Base-by-base conservation (phyloP, 92 coral and sea anemone species). In the Siderastrea siderea region DNA sequence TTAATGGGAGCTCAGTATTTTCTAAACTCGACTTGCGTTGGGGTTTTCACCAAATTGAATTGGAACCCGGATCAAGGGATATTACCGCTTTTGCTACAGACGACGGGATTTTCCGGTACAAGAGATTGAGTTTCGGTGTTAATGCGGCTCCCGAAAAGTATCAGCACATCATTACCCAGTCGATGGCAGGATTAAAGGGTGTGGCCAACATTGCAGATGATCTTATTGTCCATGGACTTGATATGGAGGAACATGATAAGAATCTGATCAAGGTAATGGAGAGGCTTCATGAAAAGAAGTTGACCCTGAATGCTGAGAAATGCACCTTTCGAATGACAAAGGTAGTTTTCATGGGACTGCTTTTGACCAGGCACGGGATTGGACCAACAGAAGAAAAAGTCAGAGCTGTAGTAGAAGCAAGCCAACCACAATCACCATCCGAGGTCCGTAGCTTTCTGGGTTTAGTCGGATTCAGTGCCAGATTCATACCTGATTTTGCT, bases 61-160 rank as follows among this genome's bases (percentile, higher is more conserved):
- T 65, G 75, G 77, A 75, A 6, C 44, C 65, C 3, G 69, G 74
- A 4, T 26, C 38, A 26, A 73, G 91, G 57, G 91, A 82, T 76
- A 89, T 84, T 38, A 89, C 81, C 12, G 79, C 92, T 13, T 89
- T 84, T 17, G 88, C 92, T 49, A 82, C 88, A 47, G 77, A 89
- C 44, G 88, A 89, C n/a, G 89, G 88, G 2, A 44, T 89, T 4
- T 89, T 89, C 57, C 77, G 88, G 12, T 88, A 82, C 68, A 74
- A 82, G 53, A 47, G 89, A 2, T 63, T 79, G 44, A 78, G 65
- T 16, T 89, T 84, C 63, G 86, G 93, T 55, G 89, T 89, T 4
- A 89, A 84, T 78, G 71, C 90, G 0, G 93, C 93, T 49, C 93
- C 93, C 4, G 93, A 89, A 55, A 84, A 89, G 76, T 84, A 83